Base-by-base conservation (phyloP, 2,888 invertebrate genomes). In the Atrina japonica region DNA sequence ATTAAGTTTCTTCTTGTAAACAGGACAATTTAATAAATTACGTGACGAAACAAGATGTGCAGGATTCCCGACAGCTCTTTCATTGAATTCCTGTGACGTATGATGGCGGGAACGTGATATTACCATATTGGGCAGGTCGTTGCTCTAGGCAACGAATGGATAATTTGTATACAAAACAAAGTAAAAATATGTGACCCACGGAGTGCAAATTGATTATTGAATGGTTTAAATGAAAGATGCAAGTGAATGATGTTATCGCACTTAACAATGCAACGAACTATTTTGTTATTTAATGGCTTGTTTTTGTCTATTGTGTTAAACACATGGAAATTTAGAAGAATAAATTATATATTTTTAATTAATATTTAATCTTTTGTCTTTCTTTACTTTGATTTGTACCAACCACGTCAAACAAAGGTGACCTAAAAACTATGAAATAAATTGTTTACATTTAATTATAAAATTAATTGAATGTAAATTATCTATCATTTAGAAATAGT, bases 81-180 rank as follows among this genome's bases (percentile, higher is more conserved):
- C 59, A 59, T 59, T 59, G 59, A 59, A 45, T 18, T 25, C 30
- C 7, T 14, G 21, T 40, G 29, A 47, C 49, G 49, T 60, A 47
- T n/a, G 25, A 25, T 60, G 67, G 67, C 67, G 67, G 67, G 67
- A 67, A 61, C 43, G 14, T 29, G 45, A 16, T 52, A 9, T 67
- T 53, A 60, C 67, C 67, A 53, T 67, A 67, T 67, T 50, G 41
- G 58, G 66, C 29, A 58, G 58, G 58, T 18, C 47, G 60, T 67
- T 45, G 35, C 53, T 53, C 50, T 43, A 40, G 53, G 53, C 60
- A 67, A 60, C 67, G 27, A 29, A 43, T 35, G 11, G 35, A 5
- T 35, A 35, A 35, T 45, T 11, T 49, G 7, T 47, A 18, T 49
- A 21, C 11, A 21, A 14, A 23, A 49, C 5, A 35, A n/a, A 18